Evolutionary conservation across 2,888 invertebrate genomes (phyloP).

Genomic region (Drosophila koepferae): DNA sequence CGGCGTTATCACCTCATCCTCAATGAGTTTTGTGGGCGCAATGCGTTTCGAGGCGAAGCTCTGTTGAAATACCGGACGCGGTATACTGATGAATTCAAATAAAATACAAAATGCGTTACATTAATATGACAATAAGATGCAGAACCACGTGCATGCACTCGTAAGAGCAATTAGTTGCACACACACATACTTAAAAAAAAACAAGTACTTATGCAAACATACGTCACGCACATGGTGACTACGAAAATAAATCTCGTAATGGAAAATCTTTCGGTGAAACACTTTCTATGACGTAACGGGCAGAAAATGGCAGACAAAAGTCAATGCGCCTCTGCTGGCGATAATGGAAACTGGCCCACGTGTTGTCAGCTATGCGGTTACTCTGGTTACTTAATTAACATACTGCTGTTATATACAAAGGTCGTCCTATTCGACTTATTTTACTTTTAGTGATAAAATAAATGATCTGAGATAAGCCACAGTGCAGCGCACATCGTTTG

Average conservation of each 20-base stretch:
- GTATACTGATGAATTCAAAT: conserved; percentile 87
- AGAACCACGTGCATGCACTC: background rate
- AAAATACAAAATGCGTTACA: conserved; percentile 21
- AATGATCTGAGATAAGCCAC: conserved; percentile 54
- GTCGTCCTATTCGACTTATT: conserved; percentile 32
- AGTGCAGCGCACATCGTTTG: conserved; percentile 46
- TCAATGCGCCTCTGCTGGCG: conserved; percentile 52
- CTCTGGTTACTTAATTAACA: conserved; percentile 60
- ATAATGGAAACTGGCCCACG: conserved; percentile 71
- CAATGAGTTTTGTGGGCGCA: conserved; percentile 85
- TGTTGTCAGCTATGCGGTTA: conserved; percentile 44
- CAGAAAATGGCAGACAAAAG: conserved; percentile 32
- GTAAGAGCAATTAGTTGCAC: background rate
- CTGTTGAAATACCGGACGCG: conserved; percentile 92
- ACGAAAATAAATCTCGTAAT: conserved; percentile 56
- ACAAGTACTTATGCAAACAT: conserved; percentile 54
- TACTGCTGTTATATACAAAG: conserved; percentile 57
- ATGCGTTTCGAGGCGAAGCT: conserved; percentile 76
- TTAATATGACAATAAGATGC: conserved; percentile 25
- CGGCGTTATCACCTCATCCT: conserved; percentile 88
- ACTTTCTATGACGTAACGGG: conserved; percentile 60
- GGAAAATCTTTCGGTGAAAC: conserved; percentile 39
- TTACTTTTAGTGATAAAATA: conserved; percentile 36
- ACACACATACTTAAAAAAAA: background rate
- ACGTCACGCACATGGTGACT: conserved; percentile 53